Percentiles rank a stretch among this genome's conserved stretches.
Conservation (phyloP, 2,888 invertebrate genomes). For the Platycheirus albimanus region DNA sequence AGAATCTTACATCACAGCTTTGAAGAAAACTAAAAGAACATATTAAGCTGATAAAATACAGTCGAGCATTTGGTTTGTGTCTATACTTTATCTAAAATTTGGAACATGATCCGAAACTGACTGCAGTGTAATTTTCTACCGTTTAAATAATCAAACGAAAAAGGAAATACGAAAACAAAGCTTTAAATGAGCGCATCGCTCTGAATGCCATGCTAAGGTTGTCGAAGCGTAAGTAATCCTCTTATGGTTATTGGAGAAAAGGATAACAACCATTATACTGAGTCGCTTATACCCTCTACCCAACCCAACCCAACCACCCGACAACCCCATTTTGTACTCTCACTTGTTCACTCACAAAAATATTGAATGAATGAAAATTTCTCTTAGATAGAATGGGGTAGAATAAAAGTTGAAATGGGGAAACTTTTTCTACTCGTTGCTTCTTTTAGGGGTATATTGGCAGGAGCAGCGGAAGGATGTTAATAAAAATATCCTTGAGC, state of each 20-base stretch:
- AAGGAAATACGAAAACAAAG: conserved; percentile 38
- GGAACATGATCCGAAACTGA: not conserved
- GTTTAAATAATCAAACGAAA: conserved; percentile 15
- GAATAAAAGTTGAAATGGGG: conserved; percentile 26
- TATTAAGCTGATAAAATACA: no score
- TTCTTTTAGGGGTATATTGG: conserved; percentile 13
- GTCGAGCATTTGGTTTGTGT: not conserved
- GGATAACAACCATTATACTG: conserved; percentile 64
- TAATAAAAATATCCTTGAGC: conserved; percentile 64
- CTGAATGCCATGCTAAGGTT: conserved; percentile 53
- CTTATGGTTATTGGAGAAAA: conserved; percentile 70
- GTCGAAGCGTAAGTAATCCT: conserved; percentile 69
- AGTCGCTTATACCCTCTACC: conserved; percentile 9
- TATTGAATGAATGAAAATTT: conserved; percentile 55
- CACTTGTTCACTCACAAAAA: conserved; percentile 55
- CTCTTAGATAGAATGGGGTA: conserved; percentile 8
- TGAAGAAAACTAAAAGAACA: no score
- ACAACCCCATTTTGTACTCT: conserved; percentile 42
- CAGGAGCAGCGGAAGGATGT: conserved; percentile 49
- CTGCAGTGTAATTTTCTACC: conserved; percentile 7
- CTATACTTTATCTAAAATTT: not conserved
- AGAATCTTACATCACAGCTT: no score
- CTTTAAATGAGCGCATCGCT: conserved; percentile 56
- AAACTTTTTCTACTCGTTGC: conserved; percentile 35
- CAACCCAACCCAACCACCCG: not conserved